Percentiles rank a stretch among this genome's conserved stretches.
These are phyloP conservation scores for Holothuria leucospilota DNA, from an alignment of 53 echinoderm and acorn worm species.

Conservation along the genomic window DNA sequence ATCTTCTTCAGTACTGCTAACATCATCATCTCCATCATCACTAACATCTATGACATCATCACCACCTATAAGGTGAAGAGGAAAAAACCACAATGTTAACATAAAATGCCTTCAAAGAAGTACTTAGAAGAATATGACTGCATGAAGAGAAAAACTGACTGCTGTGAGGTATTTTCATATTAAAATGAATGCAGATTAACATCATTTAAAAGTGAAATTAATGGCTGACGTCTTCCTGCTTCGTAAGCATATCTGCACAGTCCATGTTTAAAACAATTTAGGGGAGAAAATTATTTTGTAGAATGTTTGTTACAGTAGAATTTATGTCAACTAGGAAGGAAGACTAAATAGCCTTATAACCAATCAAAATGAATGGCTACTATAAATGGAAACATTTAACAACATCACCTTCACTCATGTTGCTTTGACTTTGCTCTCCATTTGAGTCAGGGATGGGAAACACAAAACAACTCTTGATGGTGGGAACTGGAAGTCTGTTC, in stretches of 20 bases:
- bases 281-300: no score
- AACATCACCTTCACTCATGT: no score
- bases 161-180: background rate
- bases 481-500: constrained; percentile 87
- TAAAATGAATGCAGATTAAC: background rate
- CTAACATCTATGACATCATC: constrained; percentile 96
- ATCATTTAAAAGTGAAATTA: no score
- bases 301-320: no score
- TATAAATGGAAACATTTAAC: no score
- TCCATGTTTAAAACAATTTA: no score
- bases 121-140: background rate
- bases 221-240: no score
- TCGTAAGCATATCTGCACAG: no score
- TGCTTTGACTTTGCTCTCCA: background rate
- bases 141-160: background rate
- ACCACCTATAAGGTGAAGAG: constrained; percentile 28
- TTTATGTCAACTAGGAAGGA: no score
- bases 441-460: constrained; percentile 67
- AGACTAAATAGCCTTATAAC: no score
- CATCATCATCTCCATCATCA: constrained; percentile 95
- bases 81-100: no score
- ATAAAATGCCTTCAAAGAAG: background rate
- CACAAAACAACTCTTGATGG: constrained; percentile 78
- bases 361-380: no score
- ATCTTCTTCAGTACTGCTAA: constrained; percentile 88